Evolutionary conservation across 2,113 vertebrate genomes (phyloP).

Genomic region (Lophochroa leadbeateri): DNA sequence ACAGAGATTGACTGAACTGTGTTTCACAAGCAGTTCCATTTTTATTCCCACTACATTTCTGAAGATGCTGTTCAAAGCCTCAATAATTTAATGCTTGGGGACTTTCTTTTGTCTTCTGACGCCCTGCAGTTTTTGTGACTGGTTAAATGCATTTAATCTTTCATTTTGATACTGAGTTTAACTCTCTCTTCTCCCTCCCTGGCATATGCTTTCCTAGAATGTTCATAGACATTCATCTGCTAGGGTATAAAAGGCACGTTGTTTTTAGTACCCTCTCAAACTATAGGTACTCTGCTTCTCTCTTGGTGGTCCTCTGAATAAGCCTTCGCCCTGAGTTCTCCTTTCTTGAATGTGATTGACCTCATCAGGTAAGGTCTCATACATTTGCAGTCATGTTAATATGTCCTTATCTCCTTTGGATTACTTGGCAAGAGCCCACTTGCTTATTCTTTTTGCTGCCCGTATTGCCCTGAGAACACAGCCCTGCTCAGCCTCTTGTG

Average conservation of each 20-base stretch:
- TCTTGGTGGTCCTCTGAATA: background rate
- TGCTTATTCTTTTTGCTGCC: background rate
- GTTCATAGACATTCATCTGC: background rate
- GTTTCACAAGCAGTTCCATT: background rate
- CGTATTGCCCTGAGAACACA: background rate
- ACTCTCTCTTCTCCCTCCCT: background rate
- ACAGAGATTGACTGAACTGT: background rate
- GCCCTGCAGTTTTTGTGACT: background rate
- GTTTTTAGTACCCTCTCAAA: background rate
- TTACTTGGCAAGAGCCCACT: background rate
- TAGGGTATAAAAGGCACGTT: background rate
- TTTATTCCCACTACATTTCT: background rate
- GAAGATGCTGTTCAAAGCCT: background rate
- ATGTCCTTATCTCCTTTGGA: background rate
- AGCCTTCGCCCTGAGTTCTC: background rate
- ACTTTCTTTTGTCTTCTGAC: background rate
- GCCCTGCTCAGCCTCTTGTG: background rate
- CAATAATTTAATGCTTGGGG: background rate
- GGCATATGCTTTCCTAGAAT: background rate
- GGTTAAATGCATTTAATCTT: background rate
- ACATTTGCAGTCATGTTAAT: background rate
- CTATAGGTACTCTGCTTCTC: background rate
- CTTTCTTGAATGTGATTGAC: background rate
- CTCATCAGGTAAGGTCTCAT: background rate
- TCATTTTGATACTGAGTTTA: background rate